Conservation (phyloP, 2,888 invertebrate genomes). For the Polymixis lichenea region DNA sequence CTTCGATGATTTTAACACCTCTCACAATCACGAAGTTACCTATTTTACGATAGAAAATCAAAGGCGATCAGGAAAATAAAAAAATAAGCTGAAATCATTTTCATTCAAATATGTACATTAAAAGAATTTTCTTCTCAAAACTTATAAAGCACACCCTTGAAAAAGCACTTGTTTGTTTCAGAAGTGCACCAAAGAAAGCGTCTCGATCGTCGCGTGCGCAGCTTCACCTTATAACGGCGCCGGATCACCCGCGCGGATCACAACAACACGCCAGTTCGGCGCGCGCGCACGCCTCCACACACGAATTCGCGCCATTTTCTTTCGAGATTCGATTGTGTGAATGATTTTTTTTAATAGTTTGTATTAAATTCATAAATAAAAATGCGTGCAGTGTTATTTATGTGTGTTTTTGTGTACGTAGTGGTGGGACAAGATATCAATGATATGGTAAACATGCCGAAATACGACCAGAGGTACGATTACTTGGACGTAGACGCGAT, state of each 20-base stretch:
- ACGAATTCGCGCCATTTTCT: slow-evolving; percentile 63
- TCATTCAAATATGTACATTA: neutral
- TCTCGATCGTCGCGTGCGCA: slow-evolving; percentile 51
- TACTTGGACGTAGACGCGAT: slow-evolving; percentile 93
- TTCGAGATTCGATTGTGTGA: slow-evolving; percentile 41
- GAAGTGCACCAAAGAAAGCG: slow-evolving; percentile 68
- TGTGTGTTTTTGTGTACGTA: slow-evolving; percentile 77
- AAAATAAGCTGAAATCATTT: neutral
- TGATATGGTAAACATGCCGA: slow-evolving; percentile 82
- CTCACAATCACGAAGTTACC: neutral
- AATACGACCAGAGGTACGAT: slow-evolving; percentile 91
- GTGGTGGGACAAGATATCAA: slow-evolving; percentile 81
- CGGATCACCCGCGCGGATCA: slow-evolving; percentile 68
- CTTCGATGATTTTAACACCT: no score
- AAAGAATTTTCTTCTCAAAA: neutral
- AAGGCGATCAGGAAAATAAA: neutral
- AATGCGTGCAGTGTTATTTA: slow-evolving; percentile 80
- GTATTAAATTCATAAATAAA: slow-evolving; percentile 58
- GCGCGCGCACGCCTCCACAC: slow-evolving; percentile 74
- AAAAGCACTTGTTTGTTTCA: slow-evolving; percentile 56
- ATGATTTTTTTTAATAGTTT: slow-evolving; percentile 26
- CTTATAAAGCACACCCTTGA: slow-evolving; percentile 49
- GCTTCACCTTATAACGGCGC: slow-evolving; percentile 64
- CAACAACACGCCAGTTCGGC: slow-evolving; percentile 69
- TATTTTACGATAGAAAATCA: neutral